Conservation (phyloP, 2,113 vertebrate species). For the Emydura subglobosa region DNA sequence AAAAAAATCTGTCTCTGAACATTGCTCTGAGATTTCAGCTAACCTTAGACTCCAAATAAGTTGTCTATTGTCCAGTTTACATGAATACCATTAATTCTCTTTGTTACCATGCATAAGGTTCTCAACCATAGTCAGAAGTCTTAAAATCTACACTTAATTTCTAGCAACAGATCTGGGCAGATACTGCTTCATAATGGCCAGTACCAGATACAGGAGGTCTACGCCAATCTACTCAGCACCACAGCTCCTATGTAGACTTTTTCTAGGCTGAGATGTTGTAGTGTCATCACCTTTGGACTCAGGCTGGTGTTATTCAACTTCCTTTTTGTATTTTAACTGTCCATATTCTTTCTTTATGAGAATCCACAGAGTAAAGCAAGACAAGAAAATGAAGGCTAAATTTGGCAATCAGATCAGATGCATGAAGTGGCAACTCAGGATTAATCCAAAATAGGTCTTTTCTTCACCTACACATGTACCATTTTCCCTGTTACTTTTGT, state of each 20-base stretch:
- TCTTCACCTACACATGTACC: slow-evolving; percentile 47
- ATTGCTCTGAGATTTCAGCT: not conserved
- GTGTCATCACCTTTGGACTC: not conserved
- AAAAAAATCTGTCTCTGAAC: not conserved
- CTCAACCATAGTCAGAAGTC: not conserved
- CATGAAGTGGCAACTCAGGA: slow-evolving; percentile 25
- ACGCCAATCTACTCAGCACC: not conserved
- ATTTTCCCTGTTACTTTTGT: slow-evolving; percentile 66
- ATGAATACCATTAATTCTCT: not conserved
- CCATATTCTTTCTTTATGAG: slow-evolving; percentile 26
- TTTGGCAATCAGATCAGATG: slow-evolving; percentile 50
- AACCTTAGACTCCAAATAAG: not conserved
- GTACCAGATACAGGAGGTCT: not conserved
- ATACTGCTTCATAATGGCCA: not conserved
- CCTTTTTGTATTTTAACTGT: not conserved
- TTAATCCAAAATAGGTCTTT: slow-evolving; percentile 66
- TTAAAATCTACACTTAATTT: not conserved
- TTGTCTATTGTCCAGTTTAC: not conserved
- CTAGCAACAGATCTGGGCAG: not conserved
- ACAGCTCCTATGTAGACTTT: not conserved
- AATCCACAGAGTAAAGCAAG: not conserved
- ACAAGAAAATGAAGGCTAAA: not conserved
- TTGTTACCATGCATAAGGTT: not conserved
- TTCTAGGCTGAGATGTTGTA: not conserved
- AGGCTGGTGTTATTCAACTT: not conserved